phyloP scores from a whole-genome alignment of 2,888 invertebrate genomes.

The Mythimna vitellina region DNA sequence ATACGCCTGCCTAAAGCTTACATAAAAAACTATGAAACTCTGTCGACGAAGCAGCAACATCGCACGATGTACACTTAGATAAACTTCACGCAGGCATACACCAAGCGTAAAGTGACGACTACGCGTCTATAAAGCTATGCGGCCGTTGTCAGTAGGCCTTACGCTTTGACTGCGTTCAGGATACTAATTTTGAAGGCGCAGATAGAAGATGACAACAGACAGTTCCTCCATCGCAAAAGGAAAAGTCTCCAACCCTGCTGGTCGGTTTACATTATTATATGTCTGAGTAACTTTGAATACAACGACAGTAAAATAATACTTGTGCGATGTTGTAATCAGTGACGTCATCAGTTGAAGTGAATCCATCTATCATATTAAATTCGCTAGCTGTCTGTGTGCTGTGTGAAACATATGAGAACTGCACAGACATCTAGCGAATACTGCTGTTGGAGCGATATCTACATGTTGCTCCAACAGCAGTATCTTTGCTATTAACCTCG shows the following conservation, averaged over 20 bases:
- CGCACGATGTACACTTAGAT: no score
- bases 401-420: no score
- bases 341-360: background rate
- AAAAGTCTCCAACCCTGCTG: background rate
- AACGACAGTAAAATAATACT: slow-evolving; percentile 1
- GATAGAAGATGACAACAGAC: background rate
- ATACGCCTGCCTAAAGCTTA: no score
- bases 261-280: background rate
- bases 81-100: no score
- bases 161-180: background rate
- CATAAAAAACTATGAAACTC: no score
- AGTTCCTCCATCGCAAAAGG: background rate
- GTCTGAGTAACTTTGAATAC: background rate
- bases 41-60: no score
- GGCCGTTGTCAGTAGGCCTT: background rate
- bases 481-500: slow-evolving; percentile 20
- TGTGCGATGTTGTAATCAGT: slow-evolving; percentile 4
- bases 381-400: background rate
- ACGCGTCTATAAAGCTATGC: no score
- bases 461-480: background rate
- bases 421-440: no score
- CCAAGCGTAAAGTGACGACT: no score
- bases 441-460: no score
- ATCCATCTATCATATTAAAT: background rate
- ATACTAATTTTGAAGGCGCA: background rate